These are phyloP conservation scores for Cremastobaeus sp. DNA, from an alignment of 2,888 invertebrate genomes.

Conservation along the genomic window DNA sequence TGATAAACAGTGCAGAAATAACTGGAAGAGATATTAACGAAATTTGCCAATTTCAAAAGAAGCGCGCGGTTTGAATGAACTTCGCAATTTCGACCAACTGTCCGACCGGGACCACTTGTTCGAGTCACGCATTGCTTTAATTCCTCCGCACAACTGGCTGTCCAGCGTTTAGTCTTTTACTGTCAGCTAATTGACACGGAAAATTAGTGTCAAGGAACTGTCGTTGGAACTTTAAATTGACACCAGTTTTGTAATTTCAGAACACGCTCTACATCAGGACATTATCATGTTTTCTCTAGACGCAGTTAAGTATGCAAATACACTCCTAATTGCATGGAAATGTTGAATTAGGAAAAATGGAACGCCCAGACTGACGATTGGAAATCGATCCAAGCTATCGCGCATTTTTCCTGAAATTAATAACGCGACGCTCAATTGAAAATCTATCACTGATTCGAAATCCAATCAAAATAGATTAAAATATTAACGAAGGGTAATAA, in stretches of 20 bases:
- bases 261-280: conserved; percentile 14
- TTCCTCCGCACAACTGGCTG: conserved; percentile 1
- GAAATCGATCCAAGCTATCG: too few species aligned
- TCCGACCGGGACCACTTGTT: too few species aligned
- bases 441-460: too few species aligned
- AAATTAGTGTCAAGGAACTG: conserved; percentile 42
- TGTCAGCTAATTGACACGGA: conserved; percentile 36
- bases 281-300: neutral
- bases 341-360: too few species aligned
- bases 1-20: conserved; percentile 25
- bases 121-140: too few species aligned
- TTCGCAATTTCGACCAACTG: too few species aligned
- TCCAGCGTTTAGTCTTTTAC: conserved; percentile 19
- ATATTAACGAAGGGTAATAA: conserved; percentile 11
- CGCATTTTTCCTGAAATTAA: too few species aligned
- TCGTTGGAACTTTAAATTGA: conserved; percentile 15
- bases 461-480: neutral
- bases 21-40: conserved; percentile 4
- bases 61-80: conserved; percentile 6
- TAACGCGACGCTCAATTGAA: too few species aligned
- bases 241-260: conserved; percentile 25
- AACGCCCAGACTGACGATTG: too few species aligned
- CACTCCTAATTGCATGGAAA: too few species aligned
- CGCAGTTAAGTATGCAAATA: neutral
- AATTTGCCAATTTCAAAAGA: conserved; percentile 8